phyloP scores from a whole-genome alignment of 2,797 vertebrate species.

The Pithecia hirsuta region DNA sequence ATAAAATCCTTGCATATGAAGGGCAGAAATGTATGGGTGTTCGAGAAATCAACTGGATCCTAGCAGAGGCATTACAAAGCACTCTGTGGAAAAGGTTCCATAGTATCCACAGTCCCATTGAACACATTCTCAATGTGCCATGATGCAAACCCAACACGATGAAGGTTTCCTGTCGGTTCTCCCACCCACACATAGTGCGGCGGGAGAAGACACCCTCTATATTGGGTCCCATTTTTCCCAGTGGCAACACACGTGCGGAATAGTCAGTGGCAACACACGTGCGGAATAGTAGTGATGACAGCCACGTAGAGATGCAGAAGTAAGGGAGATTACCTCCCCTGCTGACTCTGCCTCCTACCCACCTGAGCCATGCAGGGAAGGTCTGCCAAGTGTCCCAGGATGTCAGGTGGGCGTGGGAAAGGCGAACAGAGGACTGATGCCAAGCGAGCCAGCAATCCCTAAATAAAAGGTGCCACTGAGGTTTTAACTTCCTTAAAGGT shows the following conservation, averaged over 20 bases:
- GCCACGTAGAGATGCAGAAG: neutral
- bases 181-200: neutral
- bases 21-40: neutral
- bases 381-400: neutral
- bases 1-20: neutral
- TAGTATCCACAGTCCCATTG: no score
- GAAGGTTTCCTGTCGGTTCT: neutral
- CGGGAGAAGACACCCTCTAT: no score
- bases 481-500: neutral
- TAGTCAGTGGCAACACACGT: accelerated
- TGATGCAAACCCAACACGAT: neutral
- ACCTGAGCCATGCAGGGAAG: slow-evolving; percentile 29
- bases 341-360: neutral
- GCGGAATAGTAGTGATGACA: accelerated
- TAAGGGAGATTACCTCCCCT: slow-evolving; percentile 53
- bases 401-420: accelerated
- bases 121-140: neutral
- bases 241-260: neutral
- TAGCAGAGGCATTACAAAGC: neutral
- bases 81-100: neutral
- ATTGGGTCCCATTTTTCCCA: neutral
- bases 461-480: neutral
- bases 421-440: neutral
- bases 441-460: neutral
- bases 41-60: neutral